A percentile compares a stretch with the other conserved stretches of the same genome.
phyloP scores from a whole-genome alignment of 2,797 vertebrate species.

The Sebastes reedi region DNA sequence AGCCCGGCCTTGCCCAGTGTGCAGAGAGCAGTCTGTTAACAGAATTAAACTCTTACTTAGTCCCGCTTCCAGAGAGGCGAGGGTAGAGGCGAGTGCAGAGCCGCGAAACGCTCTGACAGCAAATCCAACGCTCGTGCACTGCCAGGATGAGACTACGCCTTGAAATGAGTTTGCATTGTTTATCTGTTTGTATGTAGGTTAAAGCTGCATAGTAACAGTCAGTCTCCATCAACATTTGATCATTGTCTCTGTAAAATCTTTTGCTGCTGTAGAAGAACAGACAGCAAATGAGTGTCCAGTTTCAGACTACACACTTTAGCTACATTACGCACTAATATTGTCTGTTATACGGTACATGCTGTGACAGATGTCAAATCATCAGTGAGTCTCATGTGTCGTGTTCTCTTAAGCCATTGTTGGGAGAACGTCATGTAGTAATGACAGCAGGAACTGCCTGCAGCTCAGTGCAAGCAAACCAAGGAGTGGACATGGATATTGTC shows the following conservation, averaged over 20 bases:
- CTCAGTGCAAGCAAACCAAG: background rate
- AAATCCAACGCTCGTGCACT: constrained; percentile 12
- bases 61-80: constrained; percentile 41
- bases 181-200: constrained; percentile 18
- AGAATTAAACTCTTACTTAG: constrained; percentile 75
- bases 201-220: background rate
- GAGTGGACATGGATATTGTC: background rate
- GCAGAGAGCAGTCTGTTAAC: constrained; percentile 55
- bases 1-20: constrained; percentile 34
- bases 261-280: background rate
- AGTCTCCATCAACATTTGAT: constrained; percentile 3
- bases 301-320: background rate
- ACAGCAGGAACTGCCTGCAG: background rate
- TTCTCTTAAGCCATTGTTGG: background rate
- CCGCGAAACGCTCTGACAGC: constrained; percentile 41
- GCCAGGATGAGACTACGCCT: background rate
- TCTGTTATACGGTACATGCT: background rate
- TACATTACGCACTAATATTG: background rate
- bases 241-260: background rate
- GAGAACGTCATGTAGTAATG: background rate
- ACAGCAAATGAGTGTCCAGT: background rate
- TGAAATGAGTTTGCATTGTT: constrained; percentile 13
- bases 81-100: constrained; percentile 30
- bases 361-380: background rate
- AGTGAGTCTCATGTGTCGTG: background rate